These are phyloP conservation scores for Cynopterus brachyotis DNA, from an alignment of 2,113 vertebrate genomes.

Conservation along the genomic window DNA sequence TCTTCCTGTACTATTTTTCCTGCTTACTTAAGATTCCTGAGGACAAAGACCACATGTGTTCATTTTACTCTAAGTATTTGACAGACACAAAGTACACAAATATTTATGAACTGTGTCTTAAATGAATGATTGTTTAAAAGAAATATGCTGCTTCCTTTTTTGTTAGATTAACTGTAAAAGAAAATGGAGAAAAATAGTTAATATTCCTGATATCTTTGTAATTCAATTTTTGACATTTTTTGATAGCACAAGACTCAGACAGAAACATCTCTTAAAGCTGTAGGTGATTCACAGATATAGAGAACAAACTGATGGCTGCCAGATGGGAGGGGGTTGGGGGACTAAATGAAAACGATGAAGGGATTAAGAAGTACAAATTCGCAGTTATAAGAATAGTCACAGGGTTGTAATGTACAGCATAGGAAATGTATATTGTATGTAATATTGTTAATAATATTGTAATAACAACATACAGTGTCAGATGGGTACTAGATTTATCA, in stretches of 20 bases:
- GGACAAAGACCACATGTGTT: neutral
- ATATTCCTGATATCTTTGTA: neutral
- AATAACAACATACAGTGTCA: neutral
- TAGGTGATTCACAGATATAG: neutral
- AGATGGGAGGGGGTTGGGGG: neutral
- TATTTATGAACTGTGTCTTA: neutral
- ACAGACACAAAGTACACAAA: neutral
- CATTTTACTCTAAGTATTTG: neutral
- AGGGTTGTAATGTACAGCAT: neutral
- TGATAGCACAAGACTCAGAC: neutral
- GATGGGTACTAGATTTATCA: neutral
- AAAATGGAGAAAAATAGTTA: neutral
- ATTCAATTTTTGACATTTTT: conserved; percentile 6
- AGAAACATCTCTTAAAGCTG: neutral
- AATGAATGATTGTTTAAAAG: neutral
- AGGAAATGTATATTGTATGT: neutral
- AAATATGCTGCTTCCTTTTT: neutral
- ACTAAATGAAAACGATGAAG: neutral
- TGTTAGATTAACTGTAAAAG: neutral
- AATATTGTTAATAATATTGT: neutral
- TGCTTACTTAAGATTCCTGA: neutral
- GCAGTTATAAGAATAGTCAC: neutral
- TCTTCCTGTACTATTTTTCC: neutral
- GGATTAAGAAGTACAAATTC: neutral
- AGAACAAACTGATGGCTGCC: neutral